Base-by-base conservation (phyloP, 2,113 vertebrate genomes). In the Hemichromis elongatus region DNA sequence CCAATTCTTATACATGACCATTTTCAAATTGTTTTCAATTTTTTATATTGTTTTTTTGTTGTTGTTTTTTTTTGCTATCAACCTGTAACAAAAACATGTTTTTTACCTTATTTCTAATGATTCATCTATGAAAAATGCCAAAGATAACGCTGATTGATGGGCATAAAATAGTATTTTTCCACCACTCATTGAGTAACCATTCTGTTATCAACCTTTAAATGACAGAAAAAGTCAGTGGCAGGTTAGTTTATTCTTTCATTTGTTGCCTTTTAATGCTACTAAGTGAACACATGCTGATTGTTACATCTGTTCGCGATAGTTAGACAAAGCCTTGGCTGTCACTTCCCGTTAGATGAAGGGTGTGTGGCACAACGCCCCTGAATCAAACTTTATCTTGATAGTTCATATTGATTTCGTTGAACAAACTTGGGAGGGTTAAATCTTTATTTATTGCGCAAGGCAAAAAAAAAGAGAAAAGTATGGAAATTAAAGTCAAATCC, bases 331-430 rank as follows among this genome's bases (percentile, higher is more conserved):
- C 55, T 73, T n/a, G 30, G 55, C 40, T 9, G 11, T 21, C 55
- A 85, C 63, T 85, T 88, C 75, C 37, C 57, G 57, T 85, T 83
- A 89, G 21, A 9, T 73, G 53, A 40, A 85, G 78, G 13, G 82
- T 47, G 79, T 50, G 13, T 61, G 33, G 26, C 19, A 54, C 10
- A 79, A 70, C 78, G 70, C 21, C 40, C 50, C 35, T 59, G 63
- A 70, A 66, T 24, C 77, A 6, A 56, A 75, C 59, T 80, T 79
- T 56, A 52, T 55, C 59, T 54, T 75, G 37, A 84, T 2, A 4
- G 40, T 37, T 42, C 57, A 42, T 78, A 19, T 56, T 47, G 52
- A 50, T 66, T 84, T 79, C 45, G 6, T 45, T 5, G 0, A 37
- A 42, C 45, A 11, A 9, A 4, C 53, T 12, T 61, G 28, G 18